Base-by-base conservation (phyloP, 2,797 vertebrate genomes). In the Triplophysa bombifrons region DNA sequence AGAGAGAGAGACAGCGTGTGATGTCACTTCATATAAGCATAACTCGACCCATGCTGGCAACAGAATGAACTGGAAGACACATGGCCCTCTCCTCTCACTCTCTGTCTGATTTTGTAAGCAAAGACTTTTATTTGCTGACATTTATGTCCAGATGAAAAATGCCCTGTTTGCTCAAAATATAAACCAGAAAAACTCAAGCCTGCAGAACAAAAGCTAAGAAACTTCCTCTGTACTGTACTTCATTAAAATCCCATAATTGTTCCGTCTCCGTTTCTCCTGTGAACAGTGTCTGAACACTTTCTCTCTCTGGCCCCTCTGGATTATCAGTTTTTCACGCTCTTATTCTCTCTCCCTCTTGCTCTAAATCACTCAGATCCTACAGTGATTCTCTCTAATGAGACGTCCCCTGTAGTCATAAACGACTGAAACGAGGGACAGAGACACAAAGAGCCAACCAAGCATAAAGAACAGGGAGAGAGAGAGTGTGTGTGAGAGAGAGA, bases 71-170 rank as follows among this genome's bases (percentile, higher is more conserved):
- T 20, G 51, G 53, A 55, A 38, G 56, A 71, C 58, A 38, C 27
- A 50, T 4, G 11, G 10, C 60, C 48, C 58, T 34, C 56, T 63
- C 25, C 44, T 10, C 56, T 63, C 19, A 50, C 20, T 3, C 41
- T 48, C 9, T n/a, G 56, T 61, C 22, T 61, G 58, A 44, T 34
- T 30, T 25, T 64, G 13, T 74, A 41, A 74, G 27, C 60, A 74
- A 74, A 7, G 4, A n/a, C 9, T 34, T 64, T 2, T 1, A 38
- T 65, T 17, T 38, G 72, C 51, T 74, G 17, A 74, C 46, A 74
- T 64, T 64, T 63, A 46, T 64, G 14, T 63, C 46, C 8, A 4
- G 27, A 74, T 51, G 72, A 50, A n/a, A 53, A 38, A 56, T 22
- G 10, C 3, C 8, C n/a, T n/a, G 19, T 8, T 27, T 12, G 12